Evolutionary conservation across 2,797 vertebrate species (phyloP).

Genomic region (Austrolebias charrua): DNA sequence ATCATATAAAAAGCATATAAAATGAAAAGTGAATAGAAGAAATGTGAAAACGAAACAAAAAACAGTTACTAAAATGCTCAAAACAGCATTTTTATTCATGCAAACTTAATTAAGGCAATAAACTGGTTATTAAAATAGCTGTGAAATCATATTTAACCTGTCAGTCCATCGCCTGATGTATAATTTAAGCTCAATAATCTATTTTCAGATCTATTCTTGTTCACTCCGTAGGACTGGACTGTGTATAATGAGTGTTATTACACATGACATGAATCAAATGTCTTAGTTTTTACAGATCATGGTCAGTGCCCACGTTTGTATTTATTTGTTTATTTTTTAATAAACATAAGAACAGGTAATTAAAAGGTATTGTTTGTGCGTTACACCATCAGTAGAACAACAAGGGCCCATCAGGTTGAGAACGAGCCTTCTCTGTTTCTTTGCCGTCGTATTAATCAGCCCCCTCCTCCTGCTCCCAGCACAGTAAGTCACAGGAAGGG

Average conservation of each 20-base stretch:
- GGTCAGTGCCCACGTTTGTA: not conserved
- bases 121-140: constrained; percentile 9
- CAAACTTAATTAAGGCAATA: constrained; percentile 3
- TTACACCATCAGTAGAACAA: not conserved
- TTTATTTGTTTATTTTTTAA: not conserved
- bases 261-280: constrained; percentile 8
- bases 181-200: constrained; percentile 7
- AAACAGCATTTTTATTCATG: not conserved
- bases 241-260: not conserved
- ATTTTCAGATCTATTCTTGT: not conserved
- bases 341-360: constrained; percentile 23
- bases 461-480: constrained; percentile 12
- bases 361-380: constrained; percentile 15
- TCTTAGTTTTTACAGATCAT: constrained; percentile 7
- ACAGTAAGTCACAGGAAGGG: constrained; percentile 8
- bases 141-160: not conserved
- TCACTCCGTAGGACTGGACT: not conserved
- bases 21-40: no score
- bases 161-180: not conserved
- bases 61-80: no score
- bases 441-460: constrained; percentile 24
- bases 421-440: constrained; percentile 23
- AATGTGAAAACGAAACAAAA: no score
- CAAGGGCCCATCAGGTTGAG: not conserved
- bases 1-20: no score